phyloP scores from a whole-genome alignment of 2,797 vertebrate genomes.

The Scyliorhinus canicula region DNA sequence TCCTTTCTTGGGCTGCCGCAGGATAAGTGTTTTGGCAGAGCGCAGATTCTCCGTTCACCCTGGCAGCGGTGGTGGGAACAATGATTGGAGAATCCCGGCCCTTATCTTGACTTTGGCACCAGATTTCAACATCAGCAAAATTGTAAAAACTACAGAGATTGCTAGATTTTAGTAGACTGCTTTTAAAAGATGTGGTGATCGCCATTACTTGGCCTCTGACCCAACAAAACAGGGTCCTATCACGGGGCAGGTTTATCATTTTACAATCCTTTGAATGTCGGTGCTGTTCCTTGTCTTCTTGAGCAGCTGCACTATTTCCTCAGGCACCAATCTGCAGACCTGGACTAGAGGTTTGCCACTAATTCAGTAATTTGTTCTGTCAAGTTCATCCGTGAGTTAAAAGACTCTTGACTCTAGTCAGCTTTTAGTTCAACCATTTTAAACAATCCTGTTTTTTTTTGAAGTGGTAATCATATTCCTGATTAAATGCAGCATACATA shows the following conservation, averaged over 20 bases:
- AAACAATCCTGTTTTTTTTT: background rate
- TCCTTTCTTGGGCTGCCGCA: too few relatives aligned
- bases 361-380: background rate
- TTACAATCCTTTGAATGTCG: background rate
- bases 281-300: background rate
- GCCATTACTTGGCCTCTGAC: background rate
- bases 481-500: background rate
- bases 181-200: background rate
- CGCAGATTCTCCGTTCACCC: too few relatives aligned
- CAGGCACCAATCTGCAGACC: background rate
- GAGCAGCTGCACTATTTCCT: background rate
- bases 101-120: too few relatives aligned
- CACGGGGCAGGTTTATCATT: background rate
- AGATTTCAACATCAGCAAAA: background rate
- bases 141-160: background rate
- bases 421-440: background rate
- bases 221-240: background rate
- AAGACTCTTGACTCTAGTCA: background rate
- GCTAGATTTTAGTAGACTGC: background rate
- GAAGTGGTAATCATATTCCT: background rate
- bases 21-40: too few relatives aligned
- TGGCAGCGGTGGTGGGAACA: too few relatives aligned
- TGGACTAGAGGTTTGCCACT: background rate
- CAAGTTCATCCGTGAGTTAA: background rate
- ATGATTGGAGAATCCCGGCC: too few relatives aligned